These are phyloP conservation scores for Nemapogon koenigi DNA, from an alignment of 2,888 invertebrate species.

Conservation along the genomic window DNA sequence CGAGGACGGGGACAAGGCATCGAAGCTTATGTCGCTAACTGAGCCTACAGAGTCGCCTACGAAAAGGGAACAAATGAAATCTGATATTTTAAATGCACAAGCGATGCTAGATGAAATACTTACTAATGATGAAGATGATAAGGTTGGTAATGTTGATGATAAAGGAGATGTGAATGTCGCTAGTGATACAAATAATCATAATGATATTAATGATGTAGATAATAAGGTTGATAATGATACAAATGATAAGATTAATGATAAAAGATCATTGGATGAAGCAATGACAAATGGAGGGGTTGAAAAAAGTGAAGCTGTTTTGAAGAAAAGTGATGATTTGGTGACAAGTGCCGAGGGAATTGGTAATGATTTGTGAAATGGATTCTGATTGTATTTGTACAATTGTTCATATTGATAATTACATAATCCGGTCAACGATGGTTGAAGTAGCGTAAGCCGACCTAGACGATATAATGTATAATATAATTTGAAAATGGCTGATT, in stretches of 20 bases:
- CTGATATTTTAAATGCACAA: constrained; percentile 15
- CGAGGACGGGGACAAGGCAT: constrained; percentile 18
- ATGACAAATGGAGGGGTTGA: background rate
- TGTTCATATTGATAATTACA: no score
- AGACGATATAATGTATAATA: no score
- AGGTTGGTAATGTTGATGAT: background rate
- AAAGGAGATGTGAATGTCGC: background rate
- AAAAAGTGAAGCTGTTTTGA: background rate
- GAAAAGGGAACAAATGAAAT: constrained; percentile 25
- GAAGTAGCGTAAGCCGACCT: no score
- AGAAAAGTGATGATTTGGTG: no score
- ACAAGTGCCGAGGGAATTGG: no score
- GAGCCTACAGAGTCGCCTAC: constrained; percentile 25
- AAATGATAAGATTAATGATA: background rate
- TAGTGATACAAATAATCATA: background rate
- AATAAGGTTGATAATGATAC: background rate
- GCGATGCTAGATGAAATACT: constrained; percentile 18
- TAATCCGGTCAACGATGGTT: no score
- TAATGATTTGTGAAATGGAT: background rate
- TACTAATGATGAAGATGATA: no score
- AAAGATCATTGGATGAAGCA: background rate
- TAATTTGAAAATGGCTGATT: no score
- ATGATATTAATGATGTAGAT: background rate
- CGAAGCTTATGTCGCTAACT: constrained; percentile 18
- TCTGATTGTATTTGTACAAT: background rate